Evolutionary conservation across 2,113 vertebrate genomes (phyloP).

Genomic region (Neotragus moschatus): DNA sequence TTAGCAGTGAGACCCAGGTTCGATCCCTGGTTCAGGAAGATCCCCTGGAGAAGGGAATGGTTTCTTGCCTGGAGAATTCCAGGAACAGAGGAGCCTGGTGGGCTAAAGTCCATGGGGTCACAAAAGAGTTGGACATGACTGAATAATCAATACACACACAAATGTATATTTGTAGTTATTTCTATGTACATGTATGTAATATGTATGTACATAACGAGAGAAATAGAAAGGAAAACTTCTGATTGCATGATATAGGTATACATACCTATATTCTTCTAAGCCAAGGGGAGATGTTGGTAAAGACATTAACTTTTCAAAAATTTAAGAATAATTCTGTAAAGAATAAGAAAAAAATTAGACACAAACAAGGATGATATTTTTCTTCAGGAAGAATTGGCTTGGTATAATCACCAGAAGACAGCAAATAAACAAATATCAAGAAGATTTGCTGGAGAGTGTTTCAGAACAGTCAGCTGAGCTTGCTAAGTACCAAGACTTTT

Average conservation of each 20-base stretch:
- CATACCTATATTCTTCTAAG: neutral
- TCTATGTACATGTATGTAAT: neutral
- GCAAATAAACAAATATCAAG: neutral
- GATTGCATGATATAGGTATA: neutral
- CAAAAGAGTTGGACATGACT: neutral
- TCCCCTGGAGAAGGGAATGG: neutral
- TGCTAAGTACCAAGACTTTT: constrained; percentile 23
- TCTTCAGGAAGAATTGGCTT: neutral
- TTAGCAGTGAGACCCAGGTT: neutral
- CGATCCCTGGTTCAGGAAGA: neutral
- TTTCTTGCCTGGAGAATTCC: neutral
- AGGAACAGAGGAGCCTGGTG: neutral
- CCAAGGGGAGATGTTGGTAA: neutral
- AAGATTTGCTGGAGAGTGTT: neutral
- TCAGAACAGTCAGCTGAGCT: neutral
- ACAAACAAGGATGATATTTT: neutral
- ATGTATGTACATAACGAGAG: neutral
- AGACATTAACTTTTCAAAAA: neutral
- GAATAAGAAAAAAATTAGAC: neutral
- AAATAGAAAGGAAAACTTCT: neutral
- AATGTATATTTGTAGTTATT: too few species aligned
- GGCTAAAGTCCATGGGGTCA: neutral
- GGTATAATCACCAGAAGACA: neutral
- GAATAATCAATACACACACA: too few species aligned
- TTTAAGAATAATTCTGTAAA: neutral